phyloP scores from a whole-genome alignment of 2,888 invertebrate genomes.

The Geophilus truncorum region DNA sequence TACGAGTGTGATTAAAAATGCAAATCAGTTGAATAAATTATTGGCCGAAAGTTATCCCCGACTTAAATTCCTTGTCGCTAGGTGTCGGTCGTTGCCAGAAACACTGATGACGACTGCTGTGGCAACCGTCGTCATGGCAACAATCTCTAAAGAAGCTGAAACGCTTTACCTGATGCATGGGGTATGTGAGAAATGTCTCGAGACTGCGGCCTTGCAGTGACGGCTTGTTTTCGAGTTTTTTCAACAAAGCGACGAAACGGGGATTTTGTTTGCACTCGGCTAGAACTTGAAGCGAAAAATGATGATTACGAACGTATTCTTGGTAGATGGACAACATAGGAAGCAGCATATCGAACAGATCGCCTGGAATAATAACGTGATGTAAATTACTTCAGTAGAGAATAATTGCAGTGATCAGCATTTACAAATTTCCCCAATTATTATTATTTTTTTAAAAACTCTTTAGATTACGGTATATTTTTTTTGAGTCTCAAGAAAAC shows the following conservation, averaged over 20 bases:
- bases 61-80: background rate
- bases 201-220: constrained; percentile 77
- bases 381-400: background rate
- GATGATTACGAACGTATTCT: constrained; percentile 90
- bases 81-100: background rate
- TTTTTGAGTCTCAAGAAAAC: too few relatives aligned
- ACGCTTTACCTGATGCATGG: constrained; percentile 80
- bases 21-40: too few relatives aligned
- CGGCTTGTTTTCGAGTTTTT: constrained; percentile 76
- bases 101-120: background rate
- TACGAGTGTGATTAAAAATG: too few relatives aligned
- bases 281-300: constrained; percentile 84
- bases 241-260: constrained; percentile 68
- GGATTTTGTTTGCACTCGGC: constrained; percentile 86
- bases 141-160: background rate
- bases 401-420: background rate
- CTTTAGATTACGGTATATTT: too few relatives aligned
- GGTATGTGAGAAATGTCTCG: constrained; percentile 85
- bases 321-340: constrained; percentile 93
- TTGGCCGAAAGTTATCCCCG: too few relatives aligned
- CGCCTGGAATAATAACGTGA: constrained; percentile 57
- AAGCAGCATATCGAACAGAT: constrained; percentile 87
- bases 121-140: background rate
- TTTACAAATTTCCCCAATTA: background rate
- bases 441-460: too few relatives aligned